Evolutionary conservation across 2,797 vertebrate species (phyloP).

Genomic region (Manis javanica): DNA sequence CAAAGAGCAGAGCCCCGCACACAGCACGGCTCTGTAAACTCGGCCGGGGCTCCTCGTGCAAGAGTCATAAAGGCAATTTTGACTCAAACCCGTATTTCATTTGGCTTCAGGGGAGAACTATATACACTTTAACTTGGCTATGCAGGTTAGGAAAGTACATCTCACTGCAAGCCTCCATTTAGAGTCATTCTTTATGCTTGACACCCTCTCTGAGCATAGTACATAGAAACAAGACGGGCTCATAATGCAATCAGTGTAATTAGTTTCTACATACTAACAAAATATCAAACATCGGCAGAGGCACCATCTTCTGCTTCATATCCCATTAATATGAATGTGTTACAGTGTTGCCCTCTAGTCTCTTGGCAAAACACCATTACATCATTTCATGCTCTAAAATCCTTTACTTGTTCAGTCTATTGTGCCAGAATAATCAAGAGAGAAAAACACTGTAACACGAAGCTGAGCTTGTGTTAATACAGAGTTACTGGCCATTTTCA

Average conservation of each 20-base stretch:
- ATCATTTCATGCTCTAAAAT: neutral
- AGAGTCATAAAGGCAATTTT: constrained; percentile 64
- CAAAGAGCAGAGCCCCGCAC: neutral
- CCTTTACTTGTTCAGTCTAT: neutral
- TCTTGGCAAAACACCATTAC: neutral
- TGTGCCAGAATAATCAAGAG: constrained; percentile 37
- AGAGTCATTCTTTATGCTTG: constrained; percentile 67
- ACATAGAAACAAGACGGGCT: neutral
- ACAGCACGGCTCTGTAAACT: constrained; percentile 13
- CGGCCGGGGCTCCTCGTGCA: neutral
- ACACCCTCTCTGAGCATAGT: constrained; percentile 25
- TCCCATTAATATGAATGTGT: neutral
- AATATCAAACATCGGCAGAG: neutral
- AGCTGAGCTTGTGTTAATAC: neutral
- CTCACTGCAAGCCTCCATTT: constrained; percentile 64
- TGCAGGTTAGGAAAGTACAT: constrained; percentile 71
- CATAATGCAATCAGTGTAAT: constrained; percentile 5
- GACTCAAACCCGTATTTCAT: constrained; percentile 78
- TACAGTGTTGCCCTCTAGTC: neutral
- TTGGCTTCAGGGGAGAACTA: constrained; percentile 80
- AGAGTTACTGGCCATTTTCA: neutral
- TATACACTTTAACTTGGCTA: constrained; percentile 79
- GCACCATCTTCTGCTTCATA: neutral
- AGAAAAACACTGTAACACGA: neutral
- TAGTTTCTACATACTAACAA: constrained; percentile 33